A percentile compares a stretch with the other conserved stretches of the same genome.
These are phyloP conservation scores for Cetoscarus ocellatus DNA, from an alignment of 2,797 vertebrate species.

Conservation along the genomic window DNA sequence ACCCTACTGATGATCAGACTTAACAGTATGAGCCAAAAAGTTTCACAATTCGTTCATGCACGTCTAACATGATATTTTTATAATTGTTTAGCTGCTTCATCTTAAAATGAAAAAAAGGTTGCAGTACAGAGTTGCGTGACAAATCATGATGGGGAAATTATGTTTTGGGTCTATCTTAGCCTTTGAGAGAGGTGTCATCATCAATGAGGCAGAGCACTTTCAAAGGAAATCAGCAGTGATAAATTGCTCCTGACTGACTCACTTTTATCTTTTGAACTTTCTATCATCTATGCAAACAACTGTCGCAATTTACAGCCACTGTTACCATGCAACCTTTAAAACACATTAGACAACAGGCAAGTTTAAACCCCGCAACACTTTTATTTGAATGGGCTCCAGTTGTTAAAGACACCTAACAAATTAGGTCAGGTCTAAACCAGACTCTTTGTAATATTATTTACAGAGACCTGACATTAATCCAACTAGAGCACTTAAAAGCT, in stretches of 20 bases:
- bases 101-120: not conserved
- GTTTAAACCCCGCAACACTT: too few relatives aligned
- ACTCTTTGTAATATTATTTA: too few relatives aligned
- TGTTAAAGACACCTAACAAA: too few relatives aligned
- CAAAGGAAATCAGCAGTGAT: conserved; percentile 25
- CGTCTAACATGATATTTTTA: too few relatives aligned
- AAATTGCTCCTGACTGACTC: conserved; percentile 1
- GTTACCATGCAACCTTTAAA: conserved; percentile 32
- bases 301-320: conserved; percentile 14
- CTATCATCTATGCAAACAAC: conserved; percentile 45
- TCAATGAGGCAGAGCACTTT: conserved; percentile 2
- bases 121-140: conserved; percentile 1
- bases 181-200: not conserved
- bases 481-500: too few relatives aligned
- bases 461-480: too few relatives aligned
- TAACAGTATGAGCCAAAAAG: too few relatives aligned
- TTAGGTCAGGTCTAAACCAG: too few relatives aligned
- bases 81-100: too few relatives aligned
- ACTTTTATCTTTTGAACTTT: conserved; percentile 12
- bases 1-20: too few relatives aligned
- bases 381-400: too few relatives aligned
- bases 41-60: too few relatives aligned
- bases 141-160: conserved; percentile 13
- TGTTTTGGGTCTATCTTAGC: conserved; percentile 21
- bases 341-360: not conserved